Conservation (phyloP, 2,113 vertebrate species). For the Notothenia rossii region DNA sequence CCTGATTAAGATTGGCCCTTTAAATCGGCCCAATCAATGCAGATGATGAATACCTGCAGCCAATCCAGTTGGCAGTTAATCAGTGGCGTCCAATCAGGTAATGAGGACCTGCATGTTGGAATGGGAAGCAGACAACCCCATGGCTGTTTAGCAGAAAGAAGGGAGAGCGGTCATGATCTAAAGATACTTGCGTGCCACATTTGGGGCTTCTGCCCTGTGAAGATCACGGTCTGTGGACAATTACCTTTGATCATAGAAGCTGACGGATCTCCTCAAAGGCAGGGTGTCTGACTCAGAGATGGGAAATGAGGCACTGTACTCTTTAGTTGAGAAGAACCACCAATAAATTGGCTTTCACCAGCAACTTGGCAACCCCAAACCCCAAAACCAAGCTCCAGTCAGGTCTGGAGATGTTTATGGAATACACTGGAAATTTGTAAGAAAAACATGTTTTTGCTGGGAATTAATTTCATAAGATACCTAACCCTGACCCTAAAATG, state of each 20-base stretch:
- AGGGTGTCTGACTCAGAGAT: conserved; percentile 61
- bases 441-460: conserved; percentile 61
- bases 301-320: conserved; percentile 60
- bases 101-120: conserved; percentile 74
- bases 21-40: conserved; percentile 62
- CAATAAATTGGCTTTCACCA: conserved; percentile 54
- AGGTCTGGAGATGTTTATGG: conserved; percentile 70
- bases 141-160: conserved; percentile 54
- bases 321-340: conserved; percentile 58
- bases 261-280: conserved; percentile 55
- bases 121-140: conserved; percentile 70
- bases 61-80: conserved; percentile 79
- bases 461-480: conserved; percentile 60
- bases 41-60: conserved; percentile 77
- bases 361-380: conserved; percentile 56
- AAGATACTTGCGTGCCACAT: conserved; percentile 51
- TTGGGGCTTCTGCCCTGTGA: conserved; percentile 51
- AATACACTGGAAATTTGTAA: conserved; percentile 60
- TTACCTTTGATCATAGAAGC: conserved; percentile 63
- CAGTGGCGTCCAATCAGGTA: conserved; percentile 78
- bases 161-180: conserved; percentile 44
- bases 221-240: conserved; percentile 62
- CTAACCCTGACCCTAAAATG: conserved; percentile 53
- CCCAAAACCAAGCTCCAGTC: conserved; percentile 42
- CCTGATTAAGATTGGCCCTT: conserved; percentile 72